Evolutionary conservation across 64 coral and sea anemone species (phyloP).

Genomic region (Actinia equina): DNA sequence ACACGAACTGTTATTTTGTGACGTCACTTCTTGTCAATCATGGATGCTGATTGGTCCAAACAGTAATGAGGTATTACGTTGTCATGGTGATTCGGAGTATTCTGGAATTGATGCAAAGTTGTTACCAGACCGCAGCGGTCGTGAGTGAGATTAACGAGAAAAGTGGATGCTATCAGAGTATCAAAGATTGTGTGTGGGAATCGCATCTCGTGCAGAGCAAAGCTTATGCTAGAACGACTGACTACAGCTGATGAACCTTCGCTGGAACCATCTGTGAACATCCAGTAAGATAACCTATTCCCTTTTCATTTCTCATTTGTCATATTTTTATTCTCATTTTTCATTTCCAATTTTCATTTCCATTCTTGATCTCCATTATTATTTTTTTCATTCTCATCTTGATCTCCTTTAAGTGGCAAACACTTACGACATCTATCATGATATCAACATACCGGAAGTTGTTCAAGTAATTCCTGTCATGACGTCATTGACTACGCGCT

Average conservation of each 20-base stretch:
- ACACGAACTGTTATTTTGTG: slow-evolving; percentile 54
- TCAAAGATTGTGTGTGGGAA: slow-evolving; percentile 1
- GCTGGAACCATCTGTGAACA: neutral
- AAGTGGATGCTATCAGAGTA: neutral
- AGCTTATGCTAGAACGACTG: neutral
- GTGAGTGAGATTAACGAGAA: neutral
- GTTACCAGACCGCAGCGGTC: slow-evolving; percentile 65
- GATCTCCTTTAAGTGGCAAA: slow-evolving; percentile 11
- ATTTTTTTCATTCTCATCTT: neutral
- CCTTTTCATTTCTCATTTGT: neutral
- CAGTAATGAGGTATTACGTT: neutral
- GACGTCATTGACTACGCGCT: slow-evolving; percentile 37
- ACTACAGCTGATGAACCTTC: neutral
- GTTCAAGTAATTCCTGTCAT: slow-evolving; percentile 70
- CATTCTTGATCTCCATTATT: neutral
- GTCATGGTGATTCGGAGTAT: slow-evolving; percentile 14
- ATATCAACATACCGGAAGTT: slow-evolving; percentile 81
- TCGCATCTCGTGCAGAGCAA: slow-evolving; percentile 7
- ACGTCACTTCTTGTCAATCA: slow-evolving; percentile 31
- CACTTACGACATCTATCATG: slow-evolving; percentile 89
- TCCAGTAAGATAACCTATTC: neutral
- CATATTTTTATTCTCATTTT: neutral
- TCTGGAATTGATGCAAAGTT: slow-evolving; percentile 43
- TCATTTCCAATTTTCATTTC: neutral
- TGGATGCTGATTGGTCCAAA: slow-evolving; percentile 6